A percentile compares a stretch with the other conserved stretches of the same genome.
Conservation (phyloP, 2,113 vertebrate genomes). For the Cathartes aura region DNA sequence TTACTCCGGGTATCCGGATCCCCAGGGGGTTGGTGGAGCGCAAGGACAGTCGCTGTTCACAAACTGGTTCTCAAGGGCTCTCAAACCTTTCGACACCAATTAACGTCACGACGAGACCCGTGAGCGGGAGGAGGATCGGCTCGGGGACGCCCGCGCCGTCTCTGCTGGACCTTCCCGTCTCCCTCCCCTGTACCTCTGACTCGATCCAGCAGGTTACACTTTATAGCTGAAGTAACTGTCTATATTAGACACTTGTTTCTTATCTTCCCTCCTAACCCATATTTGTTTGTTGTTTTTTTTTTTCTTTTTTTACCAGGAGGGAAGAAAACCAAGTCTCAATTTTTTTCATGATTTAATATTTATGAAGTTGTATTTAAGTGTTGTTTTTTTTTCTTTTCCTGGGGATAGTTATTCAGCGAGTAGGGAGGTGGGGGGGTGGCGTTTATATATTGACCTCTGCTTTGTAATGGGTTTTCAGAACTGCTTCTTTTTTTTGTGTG, state of each 20-base stretch:
- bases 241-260: constrained; percentile 72
- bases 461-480: constrained; percentile 61
- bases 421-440: neutral
- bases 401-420: constrained; percentile 21
- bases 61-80: neutral
- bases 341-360: constrained; percentile 73
- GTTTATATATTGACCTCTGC: constrained; percentile 58
- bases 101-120: accelerated
- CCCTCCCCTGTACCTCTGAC: neutral
- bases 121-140: neutral
- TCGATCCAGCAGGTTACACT: neutral
- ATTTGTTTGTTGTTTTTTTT: constrained; percentile 11
- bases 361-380: constrained; percentile 79
- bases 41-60: neutral
- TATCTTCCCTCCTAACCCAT: neutral
- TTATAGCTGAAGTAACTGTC: constrained; percentile 51
- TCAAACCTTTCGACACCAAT: neutral
- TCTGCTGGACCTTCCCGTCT: neutral
- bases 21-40: neutral
- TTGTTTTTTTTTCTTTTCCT: constrained; percentile 39
- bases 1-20: neutral
- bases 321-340: constrained; percentile 39
- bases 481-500: neutral
- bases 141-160: neutral
- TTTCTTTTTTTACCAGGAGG: constrained; percentile 37